Percentiles rank a stretch among this genome's conserved stretches.
Conservation (phyloP, 1,140 invertebrate genomes). For the Eulimnadia texana region DNA sequence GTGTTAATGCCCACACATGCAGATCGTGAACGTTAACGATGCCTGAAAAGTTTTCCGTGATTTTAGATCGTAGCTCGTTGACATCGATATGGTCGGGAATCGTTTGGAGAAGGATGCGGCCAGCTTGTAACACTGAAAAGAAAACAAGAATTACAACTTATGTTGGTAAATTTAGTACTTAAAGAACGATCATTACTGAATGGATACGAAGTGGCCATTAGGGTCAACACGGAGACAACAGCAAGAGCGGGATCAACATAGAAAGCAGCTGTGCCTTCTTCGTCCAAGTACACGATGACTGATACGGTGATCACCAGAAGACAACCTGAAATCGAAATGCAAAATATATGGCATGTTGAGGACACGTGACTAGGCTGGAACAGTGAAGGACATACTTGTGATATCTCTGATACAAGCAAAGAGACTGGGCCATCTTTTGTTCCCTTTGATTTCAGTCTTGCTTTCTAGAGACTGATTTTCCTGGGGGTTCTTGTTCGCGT, state of each 20-base stretch:
- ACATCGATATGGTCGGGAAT: conserved; percentile 65
- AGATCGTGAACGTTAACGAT: conserved; percentile 66
- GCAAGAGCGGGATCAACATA: conserved; percentile 55
- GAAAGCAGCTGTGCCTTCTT: conserved; percentile 40
- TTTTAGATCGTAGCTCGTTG: conserved; percentile 42
- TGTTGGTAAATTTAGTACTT: background rate
- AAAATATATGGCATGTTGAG: conserved; percentile 5
- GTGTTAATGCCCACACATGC: conserved; percentile 62
- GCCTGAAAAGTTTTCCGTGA: conserved; percentile 54
- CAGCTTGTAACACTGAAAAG: conserved; percentile 53
- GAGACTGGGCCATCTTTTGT: background rate
- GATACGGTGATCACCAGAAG: conserved; percentile 51
- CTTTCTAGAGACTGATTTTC: too few species aligned
- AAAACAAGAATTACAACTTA: conserved; percentile 19
- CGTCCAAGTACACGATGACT: conserved; percentile 43
- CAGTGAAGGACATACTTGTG: conserved; percentile 23
- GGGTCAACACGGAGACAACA: conserved; percentile 43
- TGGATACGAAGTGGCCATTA: conserved; percentile 51
- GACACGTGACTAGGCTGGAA: background rate
- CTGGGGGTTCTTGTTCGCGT: conserved; percentile 28
- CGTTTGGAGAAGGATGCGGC: conserved; percentile 60
- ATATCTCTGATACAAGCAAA: conserved; percentile 31
- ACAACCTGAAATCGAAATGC: conserved; percentile 35
- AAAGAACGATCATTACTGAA: conserved; percentile 38
- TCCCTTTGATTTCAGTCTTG: too few species aligned